Base-by-base conservation (phyloP, 2,797 vertebrate species). In the Sebastes trivittatus region DNA sequence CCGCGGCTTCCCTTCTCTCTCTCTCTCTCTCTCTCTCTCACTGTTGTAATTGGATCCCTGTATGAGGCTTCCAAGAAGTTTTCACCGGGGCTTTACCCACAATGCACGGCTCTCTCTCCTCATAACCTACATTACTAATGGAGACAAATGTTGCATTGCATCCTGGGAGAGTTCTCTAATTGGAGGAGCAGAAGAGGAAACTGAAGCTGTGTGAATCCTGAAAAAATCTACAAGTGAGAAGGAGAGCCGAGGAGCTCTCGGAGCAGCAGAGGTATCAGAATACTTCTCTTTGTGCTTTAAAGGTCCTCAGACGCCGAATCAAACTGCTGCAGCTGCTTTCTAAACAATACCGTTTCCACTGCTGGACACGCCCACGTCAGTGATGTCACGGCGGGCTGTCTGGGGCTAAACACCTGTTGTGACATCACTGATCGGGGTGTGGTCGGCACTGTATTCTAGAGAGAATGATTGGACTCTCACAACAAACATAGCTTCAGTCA, bases 71-170 rank as follows among this genome's bases (percentile, higher is more conserved):
- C 84, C 84, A 87, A 86, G 92, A 90, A 87, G 83, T 89, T 88
- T 81, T 90, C 89, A 89, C 83, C 66, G 69, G 86, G 85, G 87
- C 82, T 88, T 87, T 92, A 87, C 84, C 89, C 91, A 90, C 83
- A 89, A 90, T 85, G 78, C 91, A 83, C 74, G 54, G 87, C 84
- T 83, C 91, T 83, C 85, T 84, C 85, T 82, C 75, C 86, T 92
- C 85, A 92, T 91, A 95, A 93, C 93, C 91, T 92, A 93, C 93
- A 94, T 93, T 93, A 93, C 94, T 96, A 95, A 96, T 95, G 92
- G 95, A 95, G 95, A 95, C 94, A 95, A 95, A 95, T 95, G 92
- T 92, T 94, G 90, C 91, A 86, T 61, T 82, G 89, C 86, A 93
- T 93, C 94, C 95, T 94, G 91, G 90, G 94, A 95, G 94, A 93